phyloP scores from a whole-genome alignment of 2,888 invertebrate species.

The Tenthredo scrophulariae region DNA sequence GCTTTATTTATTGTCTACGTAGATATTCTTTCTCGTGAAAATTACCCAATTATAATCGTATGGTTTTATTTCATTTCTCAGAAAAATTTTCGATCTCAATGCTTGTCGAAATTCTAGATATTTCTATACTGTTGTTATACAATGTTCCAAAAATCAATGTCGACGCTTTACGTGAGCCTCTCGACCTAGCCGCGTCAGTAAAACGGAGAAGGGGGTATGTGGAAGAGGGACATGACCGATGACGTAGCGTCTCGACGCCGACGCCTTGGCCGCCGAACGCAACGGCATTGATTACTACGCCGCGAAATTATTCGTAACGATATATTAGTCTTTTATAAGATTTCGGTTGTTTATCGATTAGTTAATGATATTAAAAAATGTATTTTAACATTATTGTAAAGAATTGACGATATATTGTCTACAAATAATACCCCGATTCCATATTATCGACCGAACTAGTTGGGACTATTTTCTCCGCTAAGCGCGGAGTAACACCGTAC shows the following conservation, averaged over 20 bases:
- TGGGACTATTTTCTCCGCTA: constrained; percentile 67
- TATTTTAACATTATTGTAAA: not conserved
- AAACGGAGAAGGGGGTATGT: constrained; percentile 52
- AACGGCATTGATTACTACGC: constrained; percentile 52
- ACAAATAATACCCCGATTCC: not conserved
- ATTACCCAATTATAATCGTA: not conserved
- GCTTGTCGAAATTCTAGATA: not conserved
- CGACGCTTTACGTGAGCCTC: constrained; percentile 54
- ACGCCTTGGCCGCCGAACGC: constrained; percentile 51
- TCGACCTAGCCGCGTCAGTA: constrained; percentile 14
- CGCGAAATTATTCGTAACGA: constrained; percentile 51
- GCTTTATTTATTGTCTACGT: not conserved
- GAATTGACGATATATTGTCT: not conserved
- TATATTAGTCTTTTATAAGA: not conserved
- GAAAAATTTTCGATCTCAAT: not conserved
- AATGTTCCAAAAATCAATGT: constrained; percentile 56
- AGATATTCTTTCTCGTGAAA: not conserved
- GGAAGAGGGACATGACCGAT: constrained; percentile 15
- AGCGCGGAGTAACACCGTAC: constrained; percentile 66
- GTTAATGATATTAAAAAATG: not conserved
- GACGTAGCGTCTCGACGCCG: constrained; percentile 58
- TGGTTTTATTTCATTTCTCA: not conserved
- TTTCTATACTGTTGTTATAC: not conserved
- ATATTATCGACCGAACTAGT: not conserved
- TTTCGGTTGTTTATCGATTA: not conserved